Conservation (phyloP, 2,113 vertebrate genomes). For the Ornithorhynchus anatinus region DNA sequence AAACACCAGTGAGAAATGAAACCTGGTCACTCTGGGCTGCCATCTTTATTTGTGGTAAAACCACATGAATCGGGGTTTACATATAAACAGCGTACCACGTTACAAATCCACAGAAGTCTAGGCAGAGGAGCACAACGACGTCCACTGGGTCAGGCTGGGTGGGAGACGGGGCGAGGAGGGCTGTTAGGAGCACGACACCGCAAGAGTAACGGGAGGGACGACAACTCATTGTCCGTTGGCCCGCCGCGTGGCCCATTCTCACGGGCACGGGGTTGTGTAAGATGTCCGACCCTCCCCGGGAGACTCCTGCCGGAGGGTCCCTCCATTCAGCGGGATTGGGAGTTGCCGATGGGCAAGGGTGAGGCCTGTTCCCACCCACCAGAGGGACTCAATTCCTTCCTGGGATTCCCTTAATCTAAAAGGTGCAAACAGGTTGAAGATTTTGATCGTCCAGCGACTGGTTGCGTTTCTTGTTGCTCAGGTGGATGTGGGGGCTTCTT, state of each 20-base stretch:
- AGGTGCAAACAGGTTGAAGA: background rate
- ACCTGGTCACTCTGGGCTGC: constrained; percentile 1
- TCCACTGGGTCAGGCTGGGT: background rate
- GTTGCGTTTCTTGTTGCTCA: background rate
- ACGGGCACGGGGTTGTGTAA: background rate
- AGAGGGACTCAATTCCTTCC: background rate
- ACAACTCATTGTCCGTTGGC: background rate
- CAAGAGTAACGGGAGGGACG: background rate
- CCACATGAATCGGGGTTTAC: constrained; percentile 40
- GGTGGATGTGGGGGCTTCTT: background rate
- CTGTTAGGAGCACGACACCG: background rate
- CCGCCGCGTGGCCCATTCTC: background rate
- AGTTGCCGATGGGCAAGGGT: background rate
- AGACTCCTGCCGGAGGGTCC: background rate
- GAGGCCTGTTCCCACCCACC: background rate
- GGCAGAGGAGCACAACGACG: constrained; percentile 39
- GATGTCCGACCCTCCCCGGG: background rate
- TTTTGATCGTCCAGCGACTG: background rate
- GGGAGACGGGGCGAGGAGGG: background rate
- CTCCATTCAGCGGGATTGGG: background rate
- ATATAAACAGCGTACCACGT: constrained; percentile 6
- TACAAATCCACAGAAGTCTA: constrained; percentile 35
- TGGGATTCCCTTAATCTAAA: background rate
- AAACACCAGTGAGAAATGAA: background rate
- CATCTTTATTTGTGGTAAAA: constrained; percentile 67